A percentile compares a stretch with the other conserved stretches of the same genome.
Evolutionary conservation across 1,140 invertebrate genomes (phyloP).

Genomic region (Sipha flava): DNA sequence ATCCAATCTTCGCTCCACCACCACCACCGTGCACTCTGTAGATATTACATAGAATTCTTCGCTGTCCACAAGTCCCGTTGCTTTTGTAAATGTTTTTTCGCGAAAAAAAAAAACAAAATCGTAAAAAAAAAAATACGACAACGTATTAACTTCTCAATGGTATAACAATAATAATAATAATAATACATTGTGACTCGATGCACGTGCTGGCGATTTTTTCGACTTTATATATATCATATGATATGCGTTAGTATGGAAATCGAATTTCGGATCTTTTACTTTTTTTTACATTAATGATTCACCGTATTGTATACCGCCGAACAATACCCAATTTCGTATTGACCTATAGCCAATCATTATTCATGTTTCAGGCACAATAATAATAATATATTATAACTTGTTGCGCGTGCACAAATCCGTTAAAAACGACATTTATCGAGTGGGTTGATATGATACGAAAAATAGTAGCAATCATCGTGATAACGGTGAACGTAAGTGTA

Average conservation of each 20-base stretch:
- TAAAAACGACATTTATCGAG: no score
- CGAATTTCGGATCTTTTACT: conserved; percentile 5
- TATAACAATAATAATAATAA: background rate
- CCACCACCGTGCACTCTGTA: background rate
- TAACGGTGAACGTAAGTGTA: no score
- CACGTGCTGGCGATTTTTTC: conserved; percentile 13
- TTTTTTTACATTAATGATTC: background rate
- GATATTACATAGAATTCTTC: background rate
- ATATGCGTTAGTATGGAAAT: background rate
- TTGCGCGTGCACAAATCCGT: no score
- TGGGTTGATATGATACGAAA: no score
- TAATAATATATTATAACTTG: no score
- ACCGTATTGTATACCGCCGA: background rate
- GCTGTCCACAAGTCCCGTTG: conserved; percentile 13
- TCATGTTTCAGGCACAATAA: no score
- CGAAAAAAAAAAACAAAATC: background rate
- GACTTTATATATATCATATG: background rate
- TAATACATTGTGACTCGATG: background rate
- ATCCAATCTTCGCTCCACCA: no score
- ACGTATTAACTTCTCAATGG: background rate
- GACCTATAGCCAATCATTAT: background rate
- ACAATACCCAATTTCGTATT: conserved; percentile 9
- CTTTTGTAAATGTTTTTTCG: background rate
- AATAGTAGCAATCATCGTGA: no score
- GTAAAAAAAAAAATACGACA: background rate